Base-by-base conservation (phyloP, 2,888 invertebrate genomes). In the Galeopsomyia nigrocyanea region DNA sequence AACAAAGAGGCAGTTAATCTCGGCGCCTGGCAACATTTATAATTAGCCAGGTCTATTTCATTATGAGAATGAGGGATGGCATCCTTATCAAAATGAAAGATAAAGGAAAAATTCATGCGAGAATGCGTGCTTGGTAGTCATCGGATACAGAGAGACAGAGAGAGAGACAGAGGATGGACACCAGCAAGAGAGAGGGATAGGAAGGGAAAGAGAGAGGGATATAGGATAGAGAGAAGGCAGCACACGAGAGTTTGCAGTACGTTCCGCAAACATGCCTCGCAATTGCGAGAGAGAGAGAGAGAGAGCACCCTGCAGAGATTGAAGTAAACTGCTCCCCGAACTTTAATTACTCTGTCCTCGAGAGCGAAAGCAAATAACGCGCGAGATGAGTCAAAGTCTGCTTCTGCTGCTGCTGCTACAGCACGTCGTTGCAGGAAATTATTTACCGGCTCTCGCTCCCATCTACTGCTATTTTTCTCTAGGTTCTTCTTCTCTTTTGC, bases 331-430 rank as follows among this genome's bases (percentile, higher is more conserved):
- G 67, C 70, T 66, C 68, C 73, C 71, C 74, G 71, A 77, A 77
- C 75, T 77, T 77, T 76, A 77, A 77, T 77, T 72, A 77, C 77
- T 76, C 71, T 75, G 72, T 73, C 68, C 73, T 73, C 67, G 64
- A 74, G 68, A 26, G 60, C 49, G 7, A 47, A 57, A 72, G 74
- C 74, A 74, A 76, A 76, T 72, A 72, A 64, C 50, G 17, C 14
- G 47, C 55, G 31, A 61, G 46, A 68, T 61, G 61, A 53, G 61
- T 68, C 61, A 68, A 68, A 68, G 68, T 49, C n/a, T 47, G 14
- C 19, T 17, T 7, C 53, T 21, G 19, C 53, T 21, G 53, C 53
- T 53, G 9, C 9, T 21, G 17, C 19, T 53, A 53, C 13, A 10
- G 6, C 19, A 21, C 53, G 17, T 53, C 53, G 17, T 39, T 5